Base-by-base conservation (phyloP, 2,888 invertebrate genomes). In the Xestia ashworthii region DNA sequence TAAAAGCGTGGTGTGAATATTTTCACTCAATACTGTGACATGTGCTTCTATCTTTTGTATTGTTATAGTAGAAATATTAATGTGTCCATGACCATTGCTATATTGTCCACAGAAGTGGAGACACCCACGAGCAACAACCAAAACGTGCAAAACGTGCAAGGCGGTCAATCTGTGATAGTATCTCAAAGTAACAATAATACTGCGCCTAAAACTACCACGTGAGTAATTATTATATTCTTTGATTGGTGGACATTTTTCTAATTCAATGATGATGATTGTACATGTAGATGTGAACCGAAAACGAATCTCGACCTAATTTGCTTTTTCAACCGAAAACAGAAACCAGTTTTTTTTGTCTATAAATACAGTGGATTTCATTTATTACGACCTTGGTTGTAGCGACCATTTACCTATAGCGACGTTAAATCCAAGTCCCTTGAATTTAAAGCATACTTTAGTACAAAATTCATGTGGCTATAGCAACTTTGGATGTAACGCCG, bases 111-210 rank as follows among this genome's bases (percentile, higher is more conserved):
- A 88, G 88, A 88, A 80, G 76, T 84, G 65, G 88, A 89, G 71
- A 83, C 85, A 50, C 83, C 78, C 41, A 93, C 93, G 84, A 90
- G 82, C 55, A 89, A 86, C 74, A 88, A 93, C 91, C 92, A 90
- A 80, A 91, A 71, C 58, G 82, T 91, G 69, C 91, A 89, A 78
- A 92, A 76, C 58, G 81, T 91, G 66, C 95, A 93, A 83, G 90
- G 88, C 71, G 94, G 89, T 19, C 96, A 93, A 84, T 95, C 97
- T 75, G 97, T 97, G 84, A 97, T 97, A 83, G 97, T 97, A 8
- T 97, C 97, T 44, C 97, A 97, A 88, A 95, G 94, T 74, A 97
- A 95, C 88, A 93, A 84, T 85, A 91, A 92, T 62, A 82, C 92
- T 4, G 88, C 88, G 85, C 91, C 94, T 71, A 96, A 95, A 89